Percentiles rank a stretch among this genome's conserved stretches.
Conservation (phyloP, 2,113 vertebrate species). For the Dipodomys ordii region DNA sequence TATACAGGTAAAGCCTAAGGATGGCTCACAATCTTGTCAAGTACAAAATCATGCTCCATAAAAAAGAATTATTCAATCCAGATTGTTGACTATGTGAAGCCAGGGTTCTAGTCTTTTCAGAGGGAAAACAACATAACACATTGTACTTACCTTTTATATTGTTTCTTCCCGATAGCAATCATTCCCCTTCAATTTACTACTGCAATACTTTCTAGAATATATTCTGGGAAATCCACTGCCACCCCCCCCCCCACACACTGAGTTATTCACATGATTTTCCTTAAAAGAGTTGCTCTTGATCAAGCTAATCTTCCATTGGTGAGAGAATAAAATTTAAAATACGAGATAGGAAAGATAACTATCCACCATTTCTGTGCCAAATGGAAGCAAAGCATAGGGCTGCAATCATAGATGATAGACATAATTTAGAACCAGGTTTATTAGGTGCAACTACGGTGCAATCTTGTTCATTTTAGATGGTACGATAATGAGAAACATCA, state of each 20-base stretch:
- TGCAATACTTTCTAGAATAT: background rate
- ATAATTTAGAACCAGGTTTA: background rate
- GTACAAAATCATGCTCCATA: background rate
- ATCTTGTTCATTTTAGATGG: background rate
- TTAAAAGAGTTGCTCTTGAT: background rate
- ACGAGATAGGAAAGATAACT: background rate
- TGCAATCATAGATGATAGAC: background rate
- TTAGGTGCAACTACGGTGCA: background rate
- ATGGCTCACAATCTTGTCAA: background rate
- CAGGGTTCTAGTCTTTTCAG: background rate
- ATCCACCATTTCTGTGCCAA: background rate
- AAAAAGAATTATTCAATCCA: background rate
- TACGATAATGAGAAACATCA: background rate
- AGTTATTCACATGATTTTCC: background rate
- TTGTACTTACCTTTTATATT: background rate
- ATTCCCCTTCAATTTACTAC: background rate
- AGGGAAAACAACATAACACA: background rate
- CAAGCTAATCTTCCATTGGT: background rate
- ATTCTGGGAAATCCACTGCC: background rate
- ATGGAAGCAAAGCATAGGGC: background rate
- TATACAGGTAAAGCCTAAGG: background rate
- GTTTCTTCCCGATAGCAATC: background rate
- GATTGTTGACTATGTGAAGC: background rate
- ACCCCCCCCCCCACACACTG: too few relatives aligned
- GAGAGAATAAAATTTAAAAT: background rate